Evolutionary conservation across 2,888 invertebrate genomes (phyloP), one percentile per base, ranked within the genome.

Genomic region (Chaetoderma sp.): DNA sequence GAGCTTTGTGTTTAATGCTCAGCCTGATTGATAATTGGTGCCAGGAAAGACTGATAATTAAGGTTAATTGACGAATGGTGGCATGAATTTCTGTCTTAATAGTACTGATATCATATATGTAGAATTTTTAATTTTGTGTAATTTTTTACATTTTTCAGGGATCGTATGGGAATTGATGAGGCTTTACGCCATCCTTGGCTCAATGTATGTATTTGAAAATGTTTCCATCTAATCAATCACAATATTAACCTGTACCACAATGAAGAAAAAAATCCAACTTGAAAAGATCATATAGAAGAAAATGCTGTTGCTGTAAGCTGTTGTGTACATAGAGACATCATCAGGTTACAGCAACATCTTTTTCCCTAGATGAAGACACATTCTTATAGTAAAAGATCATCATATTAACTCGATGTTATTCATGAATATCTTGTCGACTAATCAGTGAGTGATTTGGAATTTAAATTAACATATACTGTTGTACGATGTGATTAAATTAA

Each of bases 111-210:
- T n/a, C 10, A n/a, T 36, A 36, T n/a, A 13, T 36, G 10, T 13
- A 36, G n/a, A 36, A 36, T 36, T 36, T n/a, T 36, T 36, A 10
- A 23, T 25, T 13, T 27, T 33, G 13, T 50, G 8, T 63, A 18
- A 4, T 28, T 2, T 57, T 62, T 66, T 60, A 45, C 63, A 27
- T 66, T 50, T 76, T 77, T 18, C 71, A 84, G 85, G 55, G 79
- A 84, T 68, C 73, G 88, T 60, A 85, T 88, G 87, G 85, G 85
- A 1, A 86, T 87, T 49, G 82, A 82, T 54, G 85, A 87, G 60
- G 86, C 87, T 18, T 70, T 88, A 36, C 78, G 82, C 52, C 87
- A 88, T 71, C 86, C 87, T 13, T 88, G 87, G 88, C 82, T 88
- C 47, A 85, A 86, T 72, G 87, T 87, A 77, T 81, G 86, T 81